Percentiles rank a stretch among this genome's conserved stretches.
Conservation (phyloP, 2,113 vertebrate genomes). For the Fregata magnificens region DNA sequence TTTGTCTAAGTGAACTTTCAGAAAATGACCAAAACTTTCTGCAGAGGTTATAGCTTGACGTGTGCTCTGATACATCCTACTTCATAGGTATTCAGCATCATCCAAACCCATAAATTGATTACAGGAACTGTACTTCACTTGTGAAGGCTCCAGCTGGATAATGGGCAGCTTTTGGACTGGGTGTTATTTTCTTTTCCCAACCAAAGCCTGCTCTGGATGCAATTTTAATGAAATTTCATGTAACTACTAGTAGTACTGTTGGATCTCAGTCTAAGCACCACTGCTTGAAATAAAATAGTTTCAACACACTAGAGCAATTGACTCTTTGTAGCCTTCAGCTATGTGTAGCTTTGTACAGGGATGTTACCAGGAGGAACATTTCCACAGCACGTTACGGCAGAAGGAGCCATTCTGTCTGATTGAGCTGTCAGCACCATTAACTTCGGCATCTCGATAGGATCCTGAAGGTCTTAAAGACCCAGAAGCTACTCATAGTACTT, state of each 20-base stretch:
- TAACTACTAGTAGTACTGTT: background rate
- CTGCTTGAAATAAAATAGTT: constrained; percentile 3
- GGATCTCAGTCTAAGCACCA: background rate
- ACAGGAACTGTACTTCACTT: background rate
- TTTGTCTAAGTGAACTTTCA: background rate
- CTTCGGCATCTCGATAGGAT: background rate
- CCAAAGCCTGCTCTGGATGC: background rate
- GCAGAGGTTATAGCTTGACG: background rate
- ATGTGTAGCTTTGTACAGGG: background rate
- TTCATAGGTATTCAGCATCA: background rate
- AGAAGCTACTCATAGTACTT: background rate
- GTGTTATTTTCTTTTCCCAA: background rate
- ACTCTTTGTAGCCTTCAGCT: background rate
- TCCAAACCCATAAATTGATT: background rate
- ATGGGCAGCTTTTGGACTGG: background rate
- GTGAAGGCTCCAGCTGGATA: background rate
- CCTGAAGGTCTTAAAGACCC: background rate
- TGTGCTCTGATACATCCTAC: background rate
- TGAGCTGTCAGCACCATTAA: background rate
- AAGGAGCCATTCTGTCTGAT: background rate
- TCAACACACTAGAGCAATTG: background rate
- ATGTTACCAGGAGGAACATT: background rate
- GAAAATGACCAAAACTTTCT: background rate
- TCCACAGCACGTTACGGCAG: background rate
- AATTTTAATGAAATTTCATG: background rate